Conservation (phyloP, 1,140 invertebrate species). For the Eubasilissa regina region DNA sequence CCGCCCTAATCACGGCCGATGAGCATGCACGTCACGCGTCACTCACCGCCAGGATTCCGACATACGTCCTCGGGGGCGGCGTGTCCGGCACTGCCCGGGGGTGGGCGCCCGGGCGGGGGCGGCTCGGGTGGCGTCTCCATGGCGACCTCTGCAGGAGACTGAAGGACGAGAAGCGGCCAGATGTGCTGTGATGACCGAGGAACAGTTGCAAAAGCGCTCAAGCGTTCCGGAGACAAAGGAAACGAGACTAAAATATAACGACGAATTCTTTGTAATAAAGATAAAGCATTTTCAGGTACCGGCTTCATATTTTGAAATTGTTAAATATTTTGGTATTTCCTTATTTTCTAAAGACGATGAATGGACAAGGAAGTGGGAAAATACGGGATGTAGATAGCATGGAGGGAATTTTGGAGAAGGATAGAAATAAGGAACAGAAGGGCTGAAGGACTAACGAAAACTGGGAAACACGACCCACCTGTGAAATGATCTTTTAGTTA, state of each 20-base stretch:
- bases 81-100: conserved; percentile 25
- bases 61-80: conserved; percentile 49
- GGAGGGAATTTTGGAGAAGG: too few relatives aligned
- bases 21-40: conserved; percentile 61
- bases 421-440: too few relatives aligned
- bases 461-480: too few relatives aligned
- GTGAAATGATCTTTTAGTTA: too few relatives aligned
- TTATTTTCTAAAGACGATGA: too few relatives aligned
- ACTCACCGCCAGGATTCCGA: conserved; percentile 58
- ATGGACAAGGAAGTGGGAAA: too few relatives aligned
- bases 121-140: conserved; percentile 6
- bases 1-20: conserved; percentile 57
- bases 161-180: conserved; percentile 26
- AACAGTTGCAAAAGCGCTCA: conserved; percentile 30
- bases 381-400: too few relatives aligned
- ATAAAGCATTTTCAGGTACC: too few relatives aligned
- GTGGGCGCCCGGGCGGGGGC: conserved; percentile 10
- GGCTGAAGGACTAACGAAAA: too few relatives aligned
- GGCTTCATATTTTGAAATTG: too few relatives aligned
- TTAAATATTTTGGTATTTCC: too few relatives aligned
- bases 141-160: conserved; percentile 41
- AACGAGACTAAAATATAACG: neutral
- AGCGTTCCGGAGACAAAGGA: conserved; percentile 16
- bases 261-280: too few relatives aligned
- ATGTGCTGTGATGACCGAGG: neutral